Base-by-base conservation (phyloP, 2,888 invertebrate genomes). In the Orthonevra nobilis region DNA sequence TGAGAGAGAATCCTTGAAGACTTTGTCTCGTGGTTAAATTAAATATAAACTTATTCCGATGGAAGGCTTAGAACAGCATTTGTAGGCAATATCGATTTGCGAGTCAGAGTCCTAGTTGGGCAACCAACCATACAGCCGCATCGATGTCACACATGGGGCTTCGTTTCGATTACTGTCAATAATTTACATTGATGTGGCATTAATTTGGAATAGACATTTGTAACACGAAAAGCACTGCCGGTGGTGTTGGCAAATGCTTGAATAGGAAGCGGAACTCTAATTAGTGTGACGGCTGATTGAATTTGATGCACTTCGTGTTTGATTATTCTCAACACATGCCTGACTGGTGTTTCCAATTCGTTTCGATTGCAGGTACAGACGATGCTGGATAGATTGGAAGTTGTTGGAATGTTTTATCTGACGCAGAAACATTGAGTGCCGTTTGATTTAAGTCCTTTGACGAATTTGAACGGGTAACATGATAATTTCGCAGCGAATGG, bases 91-190 rank as follows among this genome's bases (percentile, higher is more conserved):
- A n/a, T 7, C 15, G 17, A 36, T 36, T 1, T 15, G 6, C 15
- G 17, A 5, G 4, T 2, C 6, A 14, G 15, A 48, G 32, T 56
- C 42, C 56, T 42, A 58, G 56, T 52, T 66, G 48, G 2, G 40
- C 60, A 68, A 20, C 30, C 68, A 61, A 40, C 52, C 30, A 46
- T 44, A 2, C 17, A 38, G 48, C 15, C 44, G 30, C 42, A 54
- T 56, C 34, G 48, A 58, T 58, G 48, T 38, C 66, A 56, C 66
- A 46, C 56, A 36, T 69, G 40, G 44, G 30, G 3, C 44, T 36
- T 64, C 28, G 32, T 44, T 77, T 56, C 38, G 38, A 77, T 70
- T 70, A 46, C 63, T 63, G 75, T 70, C 64, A 77, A 77, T 77
- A 70, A 70, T 77, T 70, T 70, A 77, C 58, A 64, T 38, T 44